Evolutionary conservation across 2,888 invertebrate species (phyloP), one percentile per base, ranked within the genome.

Genomic region (Cartodere bifasciata): DNA sequence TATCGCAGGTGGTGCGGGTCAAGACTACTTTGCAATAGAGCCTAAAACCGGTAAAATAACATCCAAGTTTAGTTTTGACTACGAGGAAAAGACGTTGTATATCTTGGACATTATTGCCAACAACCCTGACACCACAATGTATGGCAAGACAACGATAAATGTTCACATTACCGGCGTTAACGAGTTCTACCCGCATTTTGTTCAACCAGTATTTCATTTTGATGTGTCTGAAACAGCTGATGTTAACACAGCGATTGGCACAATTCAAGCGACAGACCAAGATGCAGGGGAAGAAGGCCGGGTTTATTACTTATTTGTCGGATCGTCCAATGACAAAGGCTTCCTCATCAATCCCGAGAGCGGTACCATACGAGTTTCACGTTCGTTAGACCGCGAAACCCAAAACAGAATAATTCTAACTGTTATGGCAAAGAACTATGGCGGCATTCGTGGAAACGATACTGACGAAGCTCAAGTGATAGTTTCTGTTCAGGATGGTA

Each of bases 391-490:
- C 45, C 68, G 88, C 32, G 88, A 90, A 62, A 86, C 86, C 0
- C 87, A 88, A 58, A 87, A 81, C 50, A 69, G 90, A 36, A 87
- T 87, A 2, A 84, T 90, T 0, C 60, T 94, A 6, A 88, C 88
- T 1, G 90, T 92, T 0, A 71, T 94, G 66, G 92, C 92, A 0
- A 95, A 95, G 62, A 95, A 95, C 54, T 76, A 78, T 28, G 94
- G 94, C 9, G 86, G 90, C 11, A 91, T 95, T 43, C 71, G 81
- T 21, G 94, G 94, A 3, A 91, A 92, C 53, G 92, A 94, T 50
- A 92, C 91, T 0, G 92, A 91, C 52, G 90, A 88, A 61, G 92
- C 92, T 3, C 87, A 88, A 60, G 85, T 95, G 1, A 84, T 87
- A 27, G 81, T 95, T 38, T 82, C 85, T 1, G 85, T 95, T 39